Base-by-base conservation (phyloP, 2,888 invertebrate genomes). In the Ennomos quercinarius region DNA sequence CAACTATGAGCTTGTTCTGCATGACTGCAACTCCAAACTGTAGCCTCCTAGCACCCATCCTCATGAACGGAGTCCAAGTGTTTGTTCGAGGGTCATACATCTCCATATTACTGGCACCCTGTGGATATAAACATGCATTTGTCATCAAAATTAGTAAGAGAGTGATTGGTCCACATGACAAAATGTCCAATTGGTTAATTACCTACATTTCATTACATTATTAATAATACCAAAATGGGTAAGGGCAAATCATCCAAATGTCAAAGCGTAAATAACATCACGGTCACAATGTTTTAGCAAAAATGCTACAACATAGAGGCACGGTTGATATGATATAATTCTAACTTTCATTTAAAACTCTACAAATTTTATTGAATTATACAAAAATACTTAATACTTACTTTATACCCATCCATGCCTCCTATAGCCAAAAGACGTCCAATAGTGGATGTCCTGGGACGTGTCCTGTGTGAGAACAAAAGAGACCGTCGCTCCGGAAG, bases 11-110 rank as follows among this genome's bases (percentile, higher is more conserved):
- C 82, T 97, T 97, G 68, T 96, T 95, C 67, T 95, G 96, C 83
- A 97, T 94, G 27, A 98, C 95, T 34, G 98, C 98, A 8, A 98
- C 97, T 0, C 98, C 98, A 83, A 98, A 98, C 87, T 99, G 98
- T 55, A 98, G 90, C 41, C 98, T 93, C 57, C 97, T 93, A 0
- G 96, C 95, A 61, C 95, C 96, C 96, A 97, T 96, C 70, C 95
- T 93, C 82, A 95, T 95, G 60, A 95, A 94, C 54, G 95, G 94
- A 2, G 94, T 94, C 98, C 98, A 98, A 0, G 93, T 87, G 81
- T 97, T 95, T n/a, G 95, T 95, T 50, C 97, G 93, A 1, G 96
- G 94, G 79, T 97, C 96, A 86, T 98, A 99, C 84, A 96, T 96
- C 85, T 98, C 98, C 83, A 99, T 98, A 63, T 96, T 96, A 42